These are phyloP conservation scores for Cephus spinipes DNA, from an alignment of 2,888 invertebrate genomes.

Conservation along the genomic window DNA sequence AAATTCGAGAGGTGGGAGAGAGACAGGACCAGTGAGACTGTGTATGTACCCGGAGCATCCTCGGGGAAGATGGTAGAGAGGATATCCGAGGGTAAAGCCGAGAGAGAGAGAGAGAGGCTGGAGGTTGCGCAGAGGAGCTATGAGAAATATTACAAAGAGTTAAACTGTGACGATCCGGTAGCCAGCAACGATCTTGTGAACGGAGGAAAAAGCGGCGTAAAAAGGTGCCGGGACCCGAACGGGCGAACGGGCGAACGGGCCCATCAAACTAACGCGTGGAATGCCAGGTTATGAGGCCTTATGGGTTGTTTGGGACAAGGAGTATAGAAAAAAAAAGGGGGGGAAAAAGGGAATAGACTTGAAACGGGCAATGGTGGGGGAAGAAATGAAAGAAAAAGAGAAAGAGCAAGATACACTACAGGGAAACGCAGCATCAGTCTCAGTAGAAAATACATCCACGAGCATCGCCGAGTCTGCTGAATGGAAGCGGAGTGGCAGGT, in stretches of 20 bases:
- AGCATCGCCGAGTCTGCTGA: not conserved
- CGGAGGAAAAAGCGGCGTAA: conserved; percentile 42
- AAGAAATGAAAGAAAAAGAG: no score
- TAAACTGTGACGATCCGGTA: conserved; percentile 43
- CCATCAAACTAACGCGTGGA: conserved; percentile 32
- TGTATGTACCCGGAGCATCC: no score
- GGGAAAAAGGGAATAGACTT: not conserved
- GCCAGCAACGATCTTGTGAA: conserved; percentile 35
- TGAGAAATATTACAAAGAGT: conserved; percentile 51
- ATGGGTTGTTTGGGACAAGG: conserved; percentile 14
- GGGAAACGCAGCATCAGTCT: no score
- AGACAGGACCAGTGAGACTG: not conserved
- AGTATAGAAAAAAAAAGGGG: not conserved
- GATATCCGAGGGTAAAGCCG: conserved; percentile 18
- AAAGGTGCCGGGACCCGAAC: conserved; percentile 32
- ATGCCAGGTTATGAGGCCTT: conserved; percentile 27
- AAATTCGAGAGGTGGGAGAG: not conserved
- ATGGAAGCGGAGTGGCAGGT: conserved; percentile 7
- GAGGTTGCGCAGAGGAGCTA: conserved; percentile 20
- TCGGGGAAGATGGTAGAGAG: conserved; percentile 11
- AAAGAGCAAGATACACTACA: no score
- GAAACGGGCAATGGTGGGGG: no score
- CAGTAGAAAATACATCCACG: conserved; percentile 5
- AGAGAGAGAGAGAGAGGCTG: not conserved
- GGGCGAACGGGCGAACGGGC: conserved; percentile 32